Conservation (phyloP, 2,797 vertebrate genomes). For the Loris lydekkerianus region DNA sequence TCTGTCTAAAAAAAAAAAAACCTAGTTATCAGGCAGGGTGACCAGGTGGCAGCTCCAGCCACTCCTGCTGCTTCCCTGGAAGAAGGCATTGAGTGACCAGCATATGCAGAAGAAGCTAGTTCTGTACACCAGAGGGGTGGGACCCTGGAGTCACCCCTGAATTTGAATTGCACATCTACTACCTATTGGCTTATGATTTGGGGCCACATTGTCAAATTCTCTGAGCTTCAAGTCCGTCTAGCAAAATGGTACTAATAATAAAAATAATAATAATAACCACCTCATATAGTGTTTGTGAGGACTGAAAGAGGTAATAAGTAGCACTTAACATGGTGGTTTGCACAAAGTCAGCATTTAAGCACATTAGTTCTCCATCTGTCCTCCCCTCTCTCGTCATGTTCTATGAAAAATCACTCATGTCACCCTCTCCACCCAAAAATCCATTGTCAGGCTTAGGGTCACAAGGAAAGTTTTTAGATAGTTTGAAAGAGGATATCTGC, state of each 20-base stretch:
- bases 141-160: background rate
- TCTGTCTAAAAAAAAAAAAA: background rate
- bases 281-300: background rate
- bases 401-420: constrained; percentile 20
- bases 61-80: background rate
- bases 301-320: background rate
- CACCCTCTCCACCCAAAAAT: background rate
- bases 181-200: constrained; percentile 3
- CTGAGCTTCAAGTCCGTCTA: background rate
- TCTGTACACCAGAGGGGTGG: background rate
- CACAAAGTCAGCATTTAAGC: background rate
- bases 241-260: background rate
- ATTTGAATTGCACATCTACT: background rate
- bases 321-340: background rate
- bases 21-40: background rate
- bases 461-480: constrained; percentile 27
- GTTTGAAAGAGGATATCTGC: constrained; percentile 56
- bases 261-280: background rate
- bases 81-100: background rate
- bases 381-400: background rate
- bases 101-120: background rate
- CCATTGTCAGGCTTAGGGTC: background rate
- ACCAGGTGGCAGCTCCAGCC: background rate
- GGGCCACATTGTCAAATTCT: constrained; percentile 2
- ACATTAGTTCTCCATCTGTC: background rate